A percentile compares a stretch with the other conserved stretches of the same genome.
These are phyloP conservation scores for Ptiloglossa arizonensis DNA, from an alignment of 1,140 invertebrate genomes.

Conservation along the genomic window DNA sequence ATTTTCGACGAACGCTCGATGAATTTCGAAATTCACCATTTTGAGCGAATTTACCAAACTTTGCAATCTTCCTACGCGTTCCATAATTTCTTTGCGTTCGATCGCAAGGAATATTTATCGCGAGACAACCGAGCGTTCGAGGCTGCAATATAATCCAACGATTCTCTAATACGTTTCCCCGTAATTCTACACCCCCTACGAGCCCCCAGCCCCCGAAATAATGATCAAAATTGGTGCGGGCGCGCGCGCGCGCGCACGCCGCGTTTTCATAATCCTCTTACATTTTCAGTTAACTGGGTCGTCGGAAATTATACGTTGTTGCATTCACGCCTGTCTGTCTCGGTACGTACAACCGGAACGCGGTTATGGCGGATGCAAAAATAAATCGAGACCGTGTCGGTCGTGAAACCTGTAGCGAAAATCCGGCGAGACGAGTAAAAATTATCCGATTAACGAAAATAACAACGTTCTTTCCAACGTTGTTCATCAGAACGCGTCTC, in stretches of 20 bases:
- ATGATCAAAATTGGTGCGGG: constrained; percentile 23
- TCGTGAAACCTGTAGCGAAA: neutral
- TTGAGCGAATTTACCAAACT: no score
- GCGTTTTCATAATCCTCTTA: constrained; percentile 65
- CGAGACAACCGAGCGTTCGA: no score
- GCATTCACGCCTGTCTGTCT: constrained; percentile 17
- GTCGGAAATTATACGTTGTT: constrained; percentile 60
- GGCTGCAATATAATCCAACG: neutral
- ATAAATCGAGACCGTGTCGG: constrained; percentile 15
- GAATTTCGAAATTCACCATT: no score
- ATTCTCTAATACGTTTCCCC: neutral
- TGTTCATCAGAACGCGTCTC: neutral
- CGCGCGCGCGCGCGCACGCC: neutral
- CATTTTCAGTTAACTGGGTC: constrained; percentile 63
- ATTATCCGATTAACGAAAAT: constrained; percentile 18
- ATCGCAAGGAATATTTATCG: no score
- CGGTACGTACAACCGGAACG: neutral
- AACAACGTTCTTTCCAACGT: neutral
- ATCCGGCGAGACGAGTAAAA: neutral
- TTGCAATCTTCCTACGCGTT: no score
- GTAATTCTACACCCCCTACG: neutral
- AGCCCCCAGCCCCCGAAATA: constrained; percentile 6
- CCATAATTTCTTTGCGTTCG: no score
- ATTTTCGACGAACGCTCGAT: no score
- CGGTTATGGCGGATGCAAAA: neutral